Evolutionary conservation across 1,140 invertebrate species (phyloP).

Genomic region (Drosophila sucinea): DNA sequence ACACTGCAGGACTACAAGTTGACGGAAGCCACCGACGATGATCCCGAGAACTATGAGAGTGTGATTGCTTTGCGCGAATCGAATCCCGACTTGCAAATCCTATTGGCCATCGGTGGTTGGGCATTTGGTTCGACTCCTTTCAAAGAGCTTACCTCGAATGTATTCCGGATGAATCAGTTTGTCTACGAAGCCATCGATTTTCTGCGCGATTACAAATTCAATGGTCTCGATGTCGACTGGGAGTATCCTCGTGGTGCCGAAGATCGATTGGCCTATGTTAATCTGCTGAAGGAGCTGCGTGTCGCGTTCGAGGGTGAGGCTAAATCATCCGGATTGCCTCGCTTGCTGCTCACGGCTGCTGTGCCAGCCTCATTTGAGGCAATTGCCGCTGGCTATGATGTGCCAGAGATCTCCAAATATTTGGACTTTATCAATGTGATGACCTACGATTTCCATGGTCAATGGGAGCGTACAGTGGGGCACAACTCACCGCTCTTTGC

Average conservation of each 20-base stretch:
- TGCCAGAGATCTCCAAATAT: conserved; percentile 96
- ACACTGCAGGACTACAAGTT: conserved; percentile 93
- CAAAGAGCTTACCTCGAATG: conserved; percentile 94
- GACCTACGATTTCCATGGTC: conserved; percentile 97
- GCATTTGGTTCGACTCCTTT: conserved; percentile 96
- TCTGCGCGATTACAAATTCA: conserved; percentile 95
- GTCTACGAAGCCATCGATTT: conserved; percentile 97
- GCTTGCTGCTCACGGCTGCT: conserved; percentile 93
- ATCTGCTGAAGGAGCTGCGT: conserved; percentile 90
- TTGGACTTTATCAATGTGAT: conserved; percentile 97
- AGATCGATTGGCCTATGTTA: conserved; percentile 92
- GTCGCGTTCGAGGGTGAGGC: conserved; percentile 95
- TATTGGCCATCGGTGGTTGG: conserved; percentile 97
- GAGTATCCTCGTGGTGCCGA: conserved; percentile 96
- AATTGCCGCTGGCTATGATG: conserved; percentile 96
- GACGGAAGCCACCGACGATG: conserved; percentile 90
- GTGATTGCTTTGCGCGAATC: conserved; percentile 93
- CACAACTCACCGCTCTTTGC: conserved; percentile 96
- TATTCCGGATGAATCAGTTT: conserved; percentile 97
- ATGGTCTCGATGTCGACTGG: conserved; percentile 97
- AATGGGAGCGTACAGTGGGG: conserved; percentile 95
- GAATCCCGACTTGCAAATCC: conserved; percentile 94
- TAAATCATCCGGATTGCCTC: conserved; percentile 89
- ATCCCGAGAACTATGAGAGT: conserved; percentile 92
- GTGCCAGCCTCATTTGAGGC: conserved; percentile 96